Percentiles rank a stretch among this genome's conserved stretches.
phyloP scores from a whole-genome alignment of 2,113 vertebrate species.

The Chloroceryle aenea region DNA sequence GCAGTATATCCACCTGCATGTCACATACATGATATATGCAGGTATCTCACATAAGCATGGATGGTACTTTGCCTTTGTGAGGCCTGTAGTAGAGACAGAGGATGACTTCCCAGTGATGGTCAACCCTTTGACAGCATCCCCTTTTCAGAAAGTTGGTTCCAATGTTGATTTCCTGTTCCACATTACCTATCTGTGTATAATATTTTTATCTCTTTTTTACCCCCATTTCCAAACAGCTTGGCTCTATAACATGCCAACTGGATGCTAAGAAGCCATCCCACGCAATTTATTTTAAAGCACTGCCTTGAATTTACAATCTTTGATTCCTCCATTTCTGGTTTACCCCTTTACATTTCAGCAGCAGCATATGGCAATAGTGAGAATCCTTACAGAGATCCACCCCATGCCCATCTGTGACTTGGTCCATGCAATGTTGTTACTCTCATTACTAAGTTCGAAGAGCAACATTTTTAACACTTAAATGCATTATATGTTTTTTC shows the following conservation, averaged over 20 bases:
- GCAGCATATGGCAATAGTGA: background rate
- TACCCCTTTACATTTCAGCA: background rate
- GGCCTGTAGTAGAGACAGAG: background rate
- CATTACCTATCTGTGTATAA: background rate
- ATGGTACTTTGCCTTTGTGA: background rate
- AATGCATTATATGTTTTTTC: background rate
- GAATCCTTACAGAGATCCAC: background rate
- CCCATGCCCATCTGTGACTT: accelerated
- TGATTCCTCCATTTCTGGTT: background rate
- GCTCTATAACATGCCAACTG: background rate
- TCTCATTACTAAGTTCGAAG: background rate
- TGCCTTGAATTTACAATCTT: background rate
- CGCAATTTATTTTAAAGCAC: background rate
- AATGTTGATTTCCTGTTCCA: background rate
- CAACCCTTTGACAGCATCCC: background rate
- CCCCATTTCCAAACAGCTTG: background rate
- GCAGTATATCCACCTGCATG: background rate
- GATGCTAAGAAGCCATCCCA: background rate
- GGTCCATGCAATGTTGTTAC: background rate
- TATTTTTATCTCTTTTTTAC: background rate
- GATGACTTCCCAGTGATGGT: background rate
- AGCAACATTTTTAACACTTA: background rate
- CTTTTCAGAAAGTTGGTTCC: background rate
- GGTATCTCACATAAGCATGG: background rate
- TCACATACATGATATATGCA: too few relatives aligned